Evolutionary conservation across 1,140 invertebrate species (phyloP), one percentile per base, ranked within the genome.

Genomic region (Copidosoma floridanum): DNA sequence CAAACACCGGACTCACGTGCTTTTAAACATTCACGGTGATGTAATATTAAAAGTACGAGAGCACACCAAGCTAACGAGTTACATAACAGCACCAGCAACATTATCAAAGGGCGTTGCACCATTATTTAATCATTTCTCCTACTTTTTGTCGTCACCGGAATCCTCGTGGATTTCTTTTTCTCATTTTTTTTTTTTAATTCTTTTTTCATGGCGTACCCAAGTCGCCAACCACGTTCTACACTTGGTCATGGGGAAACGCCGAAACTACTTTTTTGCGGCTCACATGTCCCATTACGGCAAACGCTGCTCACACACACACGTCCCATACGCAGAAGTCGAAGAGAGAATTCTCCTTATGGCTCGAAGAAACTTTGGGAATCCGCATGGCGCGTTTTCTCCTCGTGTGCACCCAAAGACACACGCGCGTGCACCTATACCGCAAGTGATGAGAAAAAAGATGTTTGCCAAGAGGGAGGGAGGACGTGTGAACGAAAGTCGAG

Each of bases 401-500:
- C 29, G 29, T 8, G 29, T 12, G 24, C 8, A 32, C 26, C 48
- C 14, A 6, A n/a, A n/a, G n/a, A n/a, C n/a, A n/a, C n/a, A n/a
- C n/a, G n/a, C n/a, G n/a, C n/a, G n/a, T n/a, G n/a, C n/a, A n/a
- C n/a, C n/a, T 40, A 5, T 40, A 14, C 4, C 18, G 4, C n/a
- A 50, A 2, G 2, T 18, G 48, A 37, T 35, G 32, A 2, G 38
- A 54, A 54, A 57, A 50, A 11, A 57, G n/a, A n/a, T n/a, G n/a
- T n/a, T n/a, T n/a, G n/a, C n/a, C n/a, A n/a, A n/a, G n/a, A n/a
- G n/a, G n/a, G n/a, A n/a, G n/a, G n/a, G n/a, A n/a, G n/a, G 62
- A 66, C 68, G 65, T 67, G 65, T 69, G 65, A 69, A 69, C 65
- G 65, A 59, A 63, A 53, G 26, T 43, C 40, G 59, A 46, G 38